Evolutionary conservation across 2,888 invertebrate species (phyloP).

Genomic region (Tinea trinotella): DNA sequence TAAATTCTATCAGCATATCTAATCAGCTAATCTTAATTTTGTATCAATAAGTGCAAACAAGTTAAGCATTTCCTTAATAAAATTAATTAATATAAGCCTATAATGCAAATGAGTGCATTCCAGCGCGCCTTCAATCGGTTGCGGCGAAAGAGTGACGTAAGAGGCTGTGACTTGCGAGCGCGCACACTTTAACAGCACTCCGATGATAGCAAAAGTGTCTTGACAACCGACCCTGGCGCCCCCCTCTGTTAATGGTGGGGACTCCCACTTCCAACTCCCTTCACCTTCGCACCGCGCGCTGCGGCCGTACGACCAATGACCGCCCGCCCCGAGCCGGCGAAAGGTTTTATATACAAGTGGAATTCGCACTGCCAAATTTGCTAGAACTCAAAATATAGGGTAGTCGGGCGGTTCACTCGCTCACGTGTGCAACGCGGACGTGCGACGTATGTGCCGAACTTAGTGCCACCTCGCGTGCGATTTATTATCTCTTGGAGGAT

Average conservation of each 20-base stretch:
- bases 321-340: slow-evolving; percentile 68
- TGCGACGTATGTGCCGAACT: slow-evolving; percentile 26
- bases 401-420: slow-evolving; percentile 68
- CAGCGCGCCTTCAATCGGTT: background rate
- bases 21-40: background rate
- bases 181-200: slow-evolving; percentile 40
- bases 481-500: slow-evolving; percentile 6
- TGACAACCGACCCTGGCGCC: slow-evolving; percentile 58
- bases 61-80: slow-evolving; percentile 5
- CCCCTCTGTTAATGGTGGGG: slow-evolving; percentile 39
- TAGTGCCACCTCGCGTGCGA: slow-evolving; percentile 5
- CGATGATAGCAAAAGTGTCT: slow-evolving; percentile 67
- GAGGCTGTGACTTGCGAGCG: slow-evolving; percentile 36
- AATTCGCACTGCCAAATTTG: slow-evolving; percentile 72
- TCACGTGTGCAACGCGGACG: slow-evolving; percentile 39
- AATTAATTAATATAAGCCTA: slow-evolving; percentile 5
- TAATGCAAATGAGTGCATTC: slow-evolving; percentile 11
- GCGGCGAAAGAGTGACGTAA: slow-evolving; percentile 19
- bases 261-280: slow-evolving; percentile 53
- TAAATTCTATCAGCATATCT: background rate
- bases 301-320: slow-evolving; percentile 56
- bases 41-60: slow-evolving; percentile 4
- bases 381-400: slow-evolving; percentile 76
- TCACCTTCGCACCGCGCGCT: slow-evolving; percentile 58
- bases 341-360: slow-evolving; percentile 77